Evolutionary conservation across 2,797 vertebrate species (phyloP), one percentile per base, ranked within the genome.

Genomic region (Trachurus trachurus): DNA sequence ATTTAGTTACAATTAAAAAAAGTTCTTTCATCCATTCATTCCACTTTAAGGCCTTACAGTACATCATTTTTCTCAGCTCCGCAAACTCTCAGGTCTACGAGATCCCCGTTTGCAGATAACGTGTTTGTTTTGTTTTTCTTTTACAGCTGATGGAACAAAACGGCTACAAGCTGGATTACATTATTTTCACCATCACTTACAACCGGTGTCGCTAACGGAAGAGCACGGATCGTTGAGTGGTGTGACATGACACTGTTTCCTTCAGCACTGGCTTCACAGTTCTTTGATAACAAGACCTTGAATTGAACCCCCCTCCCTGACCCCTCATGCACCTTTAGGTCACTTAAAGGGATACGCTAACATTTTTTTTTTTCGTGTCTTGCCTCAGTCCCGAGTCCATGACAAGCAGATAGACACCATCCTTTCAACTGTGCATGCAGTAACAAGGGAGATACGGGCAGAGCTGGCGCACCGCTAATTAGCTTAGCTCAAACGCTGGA

Each of bases 1-100:
- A 44, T 85, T 82, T 84, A 45, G 79, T 84, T 76, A 74, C 59
- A 77, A 60, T 26, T 26, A 76, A 77, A 60, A 74, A 76, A 84
- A 71, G 44, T 40, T 70, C 62, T 80, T 86, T 72, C 11, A 73
- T 64, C 67, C 76, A 74, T 76, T 87, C 56, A 47, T 72, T 66
- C 40, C 49, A 57, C 61, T 60, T 69, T 81, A 85, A 87, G 82
- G 81, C 76, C 58, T 81, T 63, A 66, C 60, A 80, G 69, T 54
- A 40, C 40, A 13, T 47, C 3, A 59, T 72, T n/a, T 40, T 45
- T 67, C 63, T 66, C 19, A 54, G 7, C 26, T 76, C 62, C 47
- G 54, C 37, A 52, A 59, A 59, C 39, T 45, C 34, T 21, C 11
- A 11, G 21, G 45, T 69, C 50, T 26, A 2, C 21, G 47, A 61